Evolutionary conservation across 2,113 vertebrate genomes (phyloP).

Genomic region (Halichoeres trimaculatus): DNA sequence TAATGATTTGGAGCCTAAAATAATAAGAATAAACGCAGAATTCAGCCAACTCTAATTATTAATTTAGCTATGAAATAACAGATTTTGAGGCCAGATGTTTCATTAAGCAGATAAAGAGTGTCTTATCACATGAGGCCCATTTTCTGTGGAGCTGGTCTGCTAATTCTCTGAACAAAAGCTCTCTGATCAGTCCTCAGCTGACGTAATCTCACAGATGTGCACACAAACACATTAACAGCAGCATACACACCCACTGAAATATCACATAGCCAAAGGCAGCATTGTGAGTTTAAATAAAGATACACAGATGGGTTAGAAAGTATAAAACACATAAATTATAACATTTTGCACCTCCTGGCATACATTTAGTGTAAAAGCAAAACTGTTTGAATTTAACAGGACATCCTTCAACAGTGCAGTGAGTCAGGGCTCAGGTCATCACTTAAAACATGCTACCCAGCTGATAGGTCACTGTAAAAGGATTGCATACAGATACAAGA

Average conservation of each 20-base stretch:
- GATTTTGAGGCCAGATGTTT: too few species aligned
- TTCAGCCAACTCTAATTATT: background rate
- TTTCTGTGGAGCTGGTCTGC: background rate
- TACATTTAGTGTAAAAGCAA: too few species aligned
- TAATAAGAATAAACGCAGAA: background rate
- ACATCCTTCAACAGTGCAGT: too few species aligned
- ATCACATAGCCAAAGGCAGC: background rate
- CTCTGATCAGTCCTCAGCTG: background rate
- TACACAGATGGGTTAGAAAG: background rate
- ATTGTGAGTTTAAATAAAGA: slow-evolving; percentile 25
- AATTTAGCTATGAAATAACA: too few species aligned
- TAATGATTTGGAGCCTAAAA: background rate
- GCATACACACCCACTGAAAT: slow-evolving; percentile 1
- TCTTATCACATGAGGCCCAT: background rate
- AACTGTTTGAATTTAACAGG: too few species aligned
- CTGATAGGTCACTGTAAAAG: too few species aligned
- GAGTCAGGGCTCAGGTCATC: too few species aligned
- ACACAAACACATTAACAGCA: background rate
- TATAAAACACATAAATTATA: too few species aligned
- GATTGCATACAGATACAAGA: too few species aligned
- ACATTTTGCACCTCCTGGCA: too few species aligned
- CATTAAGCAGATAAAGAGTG: too few species aligned
- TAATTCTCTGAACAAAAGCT: background rate
- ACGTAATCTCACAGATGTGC: background rate
- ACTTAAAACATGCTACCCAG: too few species aligned